Evolutionary conservation across 2,797 vertebrate species (phyloP), one percentile per base, ranked within the genome.

Genomic region (Coregonus ussuriensis): DNA sequence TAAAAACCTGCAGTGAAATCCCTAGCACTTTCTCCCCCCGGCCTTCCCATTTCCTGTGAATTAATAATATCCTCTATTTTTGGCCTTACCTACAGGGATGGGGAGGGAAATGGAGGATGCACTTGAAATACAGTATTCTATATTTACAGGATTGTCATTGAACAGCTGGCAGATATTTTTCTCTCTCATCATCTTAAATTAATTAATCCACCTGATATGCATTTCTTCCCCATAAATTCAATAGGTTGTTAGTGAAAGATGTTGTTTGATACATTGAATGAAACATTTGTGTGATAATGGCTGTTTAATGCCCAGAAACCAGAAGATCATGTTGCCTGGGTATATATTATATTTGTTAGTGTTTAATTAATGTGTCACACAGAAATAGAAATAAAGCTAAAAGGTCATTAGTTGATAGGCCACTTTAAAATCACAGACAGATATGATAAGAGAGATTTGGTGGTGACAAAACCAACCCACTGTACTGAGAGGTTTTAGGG

Each of bases 1-100:
- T 89, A 82, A 91, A 90, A 88, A 82, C 82, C 86, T 80, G 82
- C 84, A 84, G 77, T 80, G 85, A 91, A 90, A 88, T 81, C 79
- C 75, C 80, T 84, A 81, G 79, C 79, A 84, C 79, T 59, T 59
- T 25, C 81, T 74, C 73, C 80, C 83, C 84, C 72, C 56, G 79
- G 86, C 84, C 81, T 86, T 86, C 87, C 85, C 75, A 79, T 81
- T 91, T 94, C 90, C 90, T 91, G 85, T 92, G 88, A 88, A 92
- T 93, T 91, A 91, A 91, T 93, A 89, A 92, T 91, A 86, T 82
- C 52, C 71, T 76, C 87, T 91, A 88, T 90, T 88, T 88, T 85
- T 80, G 84, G 72, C 78, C 59, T 47, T 47, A 47, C 41, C 41
- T 47, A 47, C 76, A 29, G 21, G 21, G 59, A 18, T 63, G 59